Evolutionary conservation across 2,888 invertebrate species (phyloP).

Genomic region (Sthenelais limicola): DNA sequence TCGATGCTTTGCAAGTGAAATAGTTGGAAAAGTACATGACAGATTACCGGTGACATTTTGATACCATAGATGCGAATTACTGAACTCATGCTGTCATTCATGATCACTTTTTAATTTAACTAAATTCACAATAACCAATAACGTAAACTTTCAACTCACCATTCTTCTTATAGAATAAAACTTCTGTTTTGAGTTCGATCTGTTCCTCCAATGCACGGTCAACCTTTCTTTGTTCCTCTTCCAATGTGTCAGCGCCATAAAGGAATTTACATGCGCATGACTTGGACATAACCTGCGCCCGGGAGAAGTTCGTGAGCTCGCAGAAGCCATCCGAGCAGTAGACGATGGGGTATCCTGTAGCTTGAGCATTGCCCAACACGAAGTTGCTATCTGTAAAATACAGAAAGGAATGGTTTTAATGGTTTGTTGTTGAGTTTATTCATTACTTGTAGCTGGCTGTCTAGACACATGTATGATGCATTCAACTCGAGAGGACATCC

Average conservation of each 20-base stretch:
- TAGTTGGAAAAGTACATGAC: no score
- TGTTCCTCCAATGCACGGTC: slow-evolving; percentile 91
- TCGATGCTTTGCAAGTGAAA: no score
- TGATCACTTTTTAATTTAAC: no score
- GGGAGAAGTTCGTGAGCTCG: slow-evolving; percentile 92
- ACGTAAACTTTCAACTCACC: slow-evolving; percentile 78
- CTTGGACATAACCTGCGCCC: slow-evolving; percentile 94
- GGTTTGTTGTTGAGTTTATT: no score
- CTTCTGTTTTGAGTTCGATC: slow-evolving; percentile 92
- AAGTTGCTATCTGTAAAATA: slow-evolving; percentile 96
- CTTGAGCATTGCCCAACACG: slow-evolving; percentile 95
- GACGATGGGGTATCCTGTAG: slow-evolving; percentile 89
- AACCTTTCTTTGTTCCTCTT: slow-evolving; percentile 90
- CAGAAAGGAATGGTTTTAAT: no score
- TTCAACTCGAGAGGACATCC: no score
- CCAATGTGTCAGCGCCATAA: slow-evolving; percentile 91
- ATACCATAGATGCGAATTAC: no score
- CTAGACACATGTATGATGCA: no score
- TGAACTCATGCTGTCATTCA: no score
- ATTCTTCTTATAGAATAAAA: slow-evolving; percentile 94
- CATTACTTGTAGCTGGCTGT: no score
- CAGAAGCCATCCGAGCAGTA: slow-evolving; percentile 97
- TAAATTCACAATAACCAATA: no score
- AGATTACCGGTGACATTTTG: no score
- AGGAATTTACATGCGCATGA: slow-evolving; percentile 96